Percentiles rank a stretch among this genome's conserved stretches.
phyloP scores from a whole-genome alignment of 2,113 vertebrate species.

The Pandion haliaetus region DNA sequence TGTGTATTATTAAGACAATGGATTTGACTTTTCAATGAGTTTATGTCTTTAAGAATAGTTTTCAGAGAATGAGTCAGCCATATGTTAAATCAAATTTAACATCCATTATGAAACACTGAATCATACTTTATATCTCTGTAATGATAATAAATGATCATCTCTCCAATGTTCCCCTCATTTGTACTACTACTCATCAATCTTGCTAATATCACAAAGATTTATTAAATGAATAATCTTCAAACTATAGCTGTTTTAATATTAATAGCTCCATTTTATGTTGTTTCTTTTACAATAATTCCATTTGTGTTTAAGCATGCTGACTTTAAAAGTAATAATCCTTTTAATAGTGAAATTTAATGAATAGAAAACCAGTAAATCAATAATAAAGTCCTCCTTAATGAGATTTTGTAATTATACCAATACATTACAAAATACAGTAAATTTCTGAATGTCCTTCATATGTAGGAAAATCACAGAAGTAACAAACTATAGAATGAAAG shows the following conservation, averaged over 20 bases:
- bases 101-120: slow-evolving; percentile 79
- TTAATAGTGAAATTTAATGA: slow-evolving; percentile 73
- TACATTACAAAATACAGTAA: slow-evolving; percentile 56
- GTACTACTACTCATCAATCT: slow-evolving; percentile 77
- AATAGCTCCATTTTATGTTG: slow-evolving; percentile 75
- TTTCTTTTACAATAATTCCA: slow-evolving; percentile 63
- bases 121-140: slow-evolving; percentile 79
- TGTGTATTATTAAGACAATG: slow-evolving; percentile 69
- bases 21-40: slow-evolving; percentile 73
- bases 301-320: slow-evolving; percentile 64
- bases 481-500: slow-evolving; percentile 33
- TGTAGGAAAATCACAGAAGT: not conserved
- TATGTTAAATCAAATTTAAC: slow-evolving; percentile 84
- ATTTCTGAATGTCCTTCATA: slow-evolving; percentile 43
- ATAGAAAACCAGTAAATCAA: slow-evolving; percentile 74
- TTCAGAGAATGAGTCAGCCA: slow-evolving; percentile 76
- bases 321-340: slow-evolving; percentile 74
- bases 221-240: slow-evolving; percentile 77
- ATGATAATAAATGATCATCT: slow-evolving; percentile 80
- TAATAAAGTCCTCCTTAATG: slow-evolving; percentile 71
- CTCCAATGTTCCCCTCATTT: slow-evolving; percentile 73
- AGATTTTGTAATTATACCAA: slow-evolving; percentile 66
- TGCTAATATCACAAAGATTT: slow-evolving; percentile 76
- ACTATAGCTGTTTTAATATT: slow-evolving; percentile 76
- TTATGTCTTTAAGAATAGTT: slow-evolving; percentile 77